Conservation (phyloP, 2,797 vertebrate species). For the Phrynocephalus forsythii region DNA sequence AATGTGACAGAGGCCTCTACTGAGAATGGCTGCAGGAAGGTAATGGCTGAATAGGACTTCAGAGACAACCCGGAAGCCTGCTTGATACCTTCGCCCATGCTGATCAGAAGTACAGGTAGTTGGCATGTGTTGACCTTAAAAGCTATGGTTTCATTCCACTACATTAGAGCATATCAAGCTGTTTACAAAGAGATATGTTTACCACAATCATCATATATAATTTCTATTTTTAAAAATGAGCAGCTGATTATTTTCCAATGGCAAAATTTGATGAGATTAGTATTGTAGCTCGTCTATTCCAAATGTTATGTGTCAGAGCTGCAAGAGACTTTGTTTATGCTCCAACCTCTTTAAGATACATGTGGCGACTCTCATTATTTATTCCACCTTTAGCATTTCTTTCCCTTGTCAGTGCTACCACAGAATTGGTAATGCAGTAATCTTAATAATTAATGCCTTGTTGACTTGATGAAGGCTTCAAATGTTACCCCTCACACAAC, state of each 20-base stretch:
- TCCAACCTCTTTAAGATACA: not conserved
- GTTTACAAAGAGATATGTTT: not conserved
- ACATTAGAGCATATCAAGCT: not conserved
- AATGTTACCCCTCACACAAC: conserved; percentile 23
- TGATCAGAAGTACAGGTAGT: not conserved
- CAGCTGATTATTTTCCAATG: not conserved
- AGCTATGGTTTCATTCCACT: not conserved
- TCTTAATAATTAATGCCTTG: conserved; percentile 45
- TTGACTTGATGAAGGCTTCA: conserved; percentile 37
- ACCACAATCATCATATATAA: not conserved
- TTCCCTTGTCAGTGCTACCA: not conserved
- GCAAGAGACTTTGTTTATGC: not conserved
- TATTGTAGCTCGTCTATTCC: not conserved
- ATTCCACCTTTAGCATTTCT: conserved; percentile 26
- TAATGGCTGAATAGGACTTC: no score
- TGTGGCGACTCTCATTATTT: conserved; percentile 2
- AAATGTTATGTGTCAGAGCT: not conserved
- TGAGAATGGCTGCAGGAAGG: no score
- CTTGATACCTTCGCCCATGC: not conserved
- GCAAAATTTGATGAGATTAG: not conserved
- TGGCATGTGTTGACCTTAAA: not conserved
- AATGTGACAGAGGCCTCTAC: no score
- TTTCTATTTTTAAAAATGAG: not conserved
- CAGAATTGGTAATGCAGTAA: conserved; percentile 15
- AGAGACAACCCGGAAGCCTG: no score